phyloP scores from a whole-genome alignment of 2,113 vertebrate genomes.

The Agapornis roseicollis region DNA sequence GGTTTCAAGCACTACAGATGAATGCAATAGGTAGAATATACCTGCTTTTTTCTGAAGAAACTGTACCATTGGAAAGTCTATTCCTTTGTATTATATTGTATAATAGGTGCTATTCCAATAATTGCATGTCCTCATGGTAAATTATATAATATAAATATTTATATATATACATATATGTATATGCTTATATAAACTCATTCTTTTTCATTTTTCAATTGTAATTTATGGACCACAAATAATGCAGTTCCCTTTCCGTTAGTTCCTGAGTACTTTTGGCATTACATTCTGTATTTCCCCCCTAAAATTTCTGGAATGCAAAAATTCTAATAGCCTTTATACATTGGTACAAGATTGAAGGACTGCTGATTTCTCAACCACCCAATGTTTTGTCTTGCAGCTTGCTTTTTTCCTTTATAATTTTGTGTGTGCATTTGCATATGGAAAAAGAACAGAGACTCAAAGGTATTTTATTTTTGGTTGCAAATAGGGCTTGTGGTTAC shows the following conservation, averaged over 20 bases:
- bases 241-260: slow-evolving; percentile 62
- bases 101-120: slow-evolving; percentile 78
- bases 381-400: slow-evolving; percentile 48
- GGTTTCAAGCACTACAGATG: slow-evolving; percentile 75
- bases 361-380: slow-evolving; percentile 59
- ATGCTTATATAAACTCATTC: slow-evolving; percentile 75
- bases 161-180: slow-evolving; percentile 75
- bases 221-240: slow-evolving; percentile 67
- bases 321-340: slow-evolving; percentile 56
- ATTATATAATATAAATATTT: slow-evolving; percentile 83
- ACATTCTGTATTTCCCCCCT: slow-evolving; percentile 16
- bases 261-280: slow-evolving; percentile 62
- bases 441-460: slow-evolving; percentile 16
- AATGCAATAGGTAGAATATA: slow-evolving; percentile 75
- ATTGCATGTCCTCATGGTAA: slow-evolving; percentile 85
- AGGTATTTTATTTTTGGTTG: slow-evolving; percentile 22
- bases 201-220: slow-evolving; percentile 75
- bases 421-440: slow-evolving; percentile 8
- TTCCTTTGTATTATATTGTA: slow-evolving; percentile 89
- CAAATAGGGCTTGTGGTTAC: neutral
- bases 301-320: slow-evolving; percentile 66
- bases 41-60: slow-evolving; percentile 73
- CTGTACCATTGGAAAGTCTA: slow-evolving; percentile 68
- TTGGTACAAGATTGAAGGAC: slow-evolving; percentile 54
- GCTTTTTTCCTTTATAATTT: neutral